Evolutionary conservation across 1,140 invertebrate genomes (phyloP), one percentile per base, ranked within the genome.

Genomic region (Eumeta japonica): DNA sequence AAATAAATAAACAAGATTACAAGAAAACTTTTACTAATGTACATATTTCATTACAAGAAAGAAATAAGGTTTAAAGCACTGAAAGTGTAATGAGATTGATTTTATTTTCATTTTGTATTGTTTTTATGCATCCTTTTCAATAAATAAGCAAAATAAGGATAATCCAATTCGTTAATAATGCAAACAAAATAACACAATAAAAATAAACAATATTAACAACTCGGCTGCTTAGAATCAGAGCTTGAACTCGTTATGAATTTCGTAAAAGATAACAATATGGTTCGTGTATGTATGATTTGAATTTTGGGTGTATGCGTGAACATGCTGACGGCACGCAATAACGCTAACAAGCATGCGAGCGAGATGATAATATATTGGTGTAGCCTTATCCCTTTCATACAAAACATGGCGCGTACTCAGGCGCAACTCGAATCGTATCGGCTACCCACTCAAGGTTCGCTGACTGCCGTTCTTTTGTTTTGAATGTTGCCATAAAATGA

Each of bases 391-490:
- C 41, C 55, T 18, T 32, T 71, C 49, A 33, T 39, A 53, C 63
- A 60, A 65, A 74, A 71, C 66, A 74, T 74, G 70, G 70, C 68
- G 63, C 61, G 60, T 59, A 70, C 66, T 73, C 68, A 56, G 67
- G 67, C 63, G 68, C 72, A 74, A 68, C 67, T 75, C 72, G 68
- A 74, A 71, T 71, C 70, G 63, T 75, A 75, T 75, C 70, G 72
- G 72, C 74, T 75, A 71, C 74, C 74, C 74, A 77, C 74, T 77
- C 74, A 75, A 77, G 74, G 74, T 75, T 77, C 74, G 74, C 72
- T 75, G 72, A 77, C 74, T 77, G 72, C 65, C 72, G 72, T 75
- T 75, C 74, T 76, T 76, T 76, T 76, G 74, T 76, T 72, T 64
- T 67, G 62, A 68, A 72, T 72, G 74, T 75, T 75, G 62, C 67